Evolutionary conservation across 1,140 invertebrate genomes (phyloP).

Genomic region (Protaetia brevitarsis): DNA sequence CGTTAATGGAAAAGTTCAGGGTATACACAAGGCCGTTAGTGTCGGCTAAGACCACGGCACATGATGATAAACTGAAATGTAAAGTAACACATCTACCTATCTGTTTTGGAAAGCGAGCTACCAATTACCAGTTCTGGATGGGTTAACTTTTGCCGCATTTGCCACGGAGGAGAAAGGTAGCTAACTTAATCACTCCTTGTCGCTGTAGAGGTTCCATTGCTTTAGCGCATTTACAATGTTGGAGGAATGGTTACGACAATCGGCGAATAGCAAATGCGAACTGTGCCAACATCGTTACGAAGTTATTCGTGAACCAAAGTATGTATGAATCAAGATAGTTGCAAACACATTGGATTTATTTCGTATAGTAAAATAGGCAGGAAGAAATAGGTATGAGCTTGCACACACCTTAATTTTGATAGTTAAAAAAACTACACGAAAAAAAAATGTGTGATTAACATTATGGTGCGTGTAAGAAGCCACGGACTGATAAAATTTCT

Average conservation of each 20-base stretch:
- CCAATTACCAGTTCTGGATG: constrained; percentile 22
- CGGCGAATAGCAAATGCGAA: constrained; percentile 58
- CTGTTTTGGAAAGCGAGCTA: constrained; percentile 32
- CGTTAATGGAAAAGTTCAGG: constrained; percentile 3
- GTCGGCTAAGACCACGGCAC: constrained; percentile 36
- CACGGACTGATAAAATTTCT: too few species aligned
- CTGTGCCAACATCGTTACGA: constrained; percentile 59
- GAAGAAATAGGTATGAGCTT: too few species aligned
- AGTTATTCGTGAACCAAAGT: constrained; percentile 46
- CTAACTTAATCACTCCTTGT: constrained; percentile 44
- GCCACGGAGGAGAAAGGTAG: constrained; percentile 46
- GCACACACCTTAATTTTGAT: too few species aligned
- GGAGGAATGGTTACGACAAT: constrained; percentile 66
- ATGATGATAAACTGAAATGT: constrained; percentile 35
- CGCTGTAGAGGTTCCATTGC: constrained; percentile 59
- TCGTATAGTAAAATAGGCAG: too few species aligned
- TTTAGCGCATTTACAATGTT: constrained; percentile 65
- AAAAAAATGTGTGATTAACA: too few species aligned
- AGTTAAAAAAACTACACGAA: too few species aligned
- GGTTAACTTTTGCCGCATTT: constrained; percentile 44
- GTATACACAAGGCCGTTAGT: constrained; percentile 35
- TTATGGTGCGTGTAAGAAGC: too few species aligned
- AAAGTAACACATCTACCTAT: constrained; percentile 38
- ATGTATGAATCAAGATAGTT: constrained; percentile 11
- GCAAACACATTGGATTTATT: constrained; percentile 17